Conservation (phyloP, 2,113 vertebrate species). For the Nicator chloris region DNA sequence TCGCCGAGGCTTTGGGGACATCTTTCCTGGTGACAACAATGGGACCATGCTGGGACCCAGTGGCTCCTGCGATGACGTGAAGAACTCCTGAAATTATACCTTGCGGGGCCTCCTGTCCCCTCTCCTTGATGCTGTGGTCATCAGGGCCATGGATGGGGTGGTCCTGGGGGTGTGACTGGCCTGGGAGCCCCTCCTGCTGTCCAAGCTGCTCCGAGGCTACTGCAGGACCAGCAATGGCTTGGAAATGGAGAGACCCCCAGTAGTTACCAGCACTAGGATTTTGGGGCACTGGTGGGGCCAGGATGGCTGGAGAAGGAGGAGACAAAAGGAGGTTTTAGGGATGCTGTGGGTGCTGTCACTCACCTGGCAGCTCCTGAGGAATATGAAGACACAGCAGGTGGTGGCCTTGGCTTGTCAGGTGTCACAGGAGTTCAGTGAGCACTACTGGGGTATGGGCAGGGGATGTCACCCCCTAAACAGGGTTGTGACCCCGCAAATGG, state of each 20-base stretch:
- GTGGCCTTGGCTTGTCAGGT: constrained; percentile 13
- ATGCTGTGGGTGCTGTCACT: constrained; percentile 44
- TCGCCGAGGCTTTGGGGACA: constrained; percentile 62
- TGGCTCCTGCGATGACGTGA: constrained; percentile 81
- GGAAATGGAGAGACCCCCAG: constrained; percentile 46
- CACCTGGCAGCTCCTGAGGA: neutral
- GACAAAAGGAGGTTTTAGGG: constrained; percentile 14
- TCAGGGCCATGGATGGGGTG: constrained; percentile 82
- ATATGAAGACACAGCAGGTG: neutral
- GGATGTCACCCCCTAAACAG: neutral
- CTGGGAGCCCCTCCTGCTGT: constrained; percentile 22
- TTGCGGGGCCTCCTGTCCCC: constrained; percentile 48
- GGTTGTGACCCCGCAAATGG: neutral
- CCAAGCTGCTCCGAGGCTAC: constrained; percentile 74
- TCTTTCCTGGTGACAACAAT: constrained; percentile 29
- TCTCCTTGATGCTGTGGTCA: constrained; percentile 70
- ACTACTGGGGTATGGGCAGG: constrained; percentile 73
- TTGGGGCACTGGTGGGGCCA: constrained; percentile 3
- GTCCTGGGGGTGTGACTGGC: constrained; percentile 72
- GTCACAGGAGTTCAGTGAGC: constrained; percentile 68
- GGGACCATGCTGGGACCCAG: constrained; percentile 43
- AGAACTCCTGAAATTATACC: constrained; percentile 70
- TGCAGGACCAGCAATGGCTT: constrained; percentile 16
- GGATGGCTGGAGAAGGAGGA: constrained; percentile 55
- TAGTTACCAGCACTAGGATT: constrained; percentile 70